Base-by-base conservation (phyloP, 1,140 invertebrate genomes). In the Octopus sinensis region DNA sequence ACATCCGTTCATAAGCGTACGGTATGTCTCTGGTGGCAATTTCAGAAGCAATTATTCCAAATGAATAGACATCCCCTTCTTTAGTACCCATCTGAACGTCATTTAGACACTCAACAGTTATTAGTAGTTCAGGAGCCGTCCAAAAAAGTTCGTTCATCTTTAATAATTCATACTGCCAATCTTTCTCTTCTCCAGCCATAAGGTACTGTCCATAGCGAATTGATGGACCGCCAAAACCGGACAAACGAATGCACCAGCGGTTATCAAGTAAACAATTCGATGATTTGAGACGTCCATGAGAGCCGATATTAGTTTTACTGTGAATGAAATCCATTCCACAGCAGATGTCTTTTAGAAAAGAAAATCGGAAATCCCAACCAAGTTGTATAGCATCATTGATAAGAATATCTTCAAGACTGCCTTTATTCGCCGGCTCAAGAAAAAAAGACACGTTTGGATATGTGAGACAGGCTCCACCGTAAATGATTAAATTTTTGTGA, bases 201-300 rank as follows among this genome's bases (percentile, higher is more conserved):
- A 73, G 30, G 68, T 73, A 73, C 17, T 13, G 68, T 10, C 68
- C 68, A 73, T 73, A 73, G 68, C 68, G 68, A 73, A 73, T 73
- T 23, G 68, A n/a, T 17, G 68, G 68, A n/a, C 17, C 4, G 6
- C 98, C 98, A 88, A 98, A 99, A 89, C 98, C 97, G 0, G 96
- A 95, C 75, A 99, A 95, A 93, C 99, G 99, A 2, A 99, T 91
- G 0, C 97, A 96, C 89, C 99, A 99, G 51, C 97, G 93, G 17
- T 95, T 96, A 88, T 99, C 97, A 0, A 99, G 96, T 0, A 99
- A 94, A 89, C 97, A 99, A 89, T 99, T 99, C 51, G 96, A 96
- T 0, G 97, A 98, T 88, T 97, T 99, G 30, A 99, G 91, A 86
- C 95, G 95, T 0, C 98, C 98, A 88, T 99, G 98, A 17, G 94